These are phyloP conservation scores for Oscheius sp. DNA, from an alignment of 2,888 invertebrate species.

Conservation along the genomic window DNA sequence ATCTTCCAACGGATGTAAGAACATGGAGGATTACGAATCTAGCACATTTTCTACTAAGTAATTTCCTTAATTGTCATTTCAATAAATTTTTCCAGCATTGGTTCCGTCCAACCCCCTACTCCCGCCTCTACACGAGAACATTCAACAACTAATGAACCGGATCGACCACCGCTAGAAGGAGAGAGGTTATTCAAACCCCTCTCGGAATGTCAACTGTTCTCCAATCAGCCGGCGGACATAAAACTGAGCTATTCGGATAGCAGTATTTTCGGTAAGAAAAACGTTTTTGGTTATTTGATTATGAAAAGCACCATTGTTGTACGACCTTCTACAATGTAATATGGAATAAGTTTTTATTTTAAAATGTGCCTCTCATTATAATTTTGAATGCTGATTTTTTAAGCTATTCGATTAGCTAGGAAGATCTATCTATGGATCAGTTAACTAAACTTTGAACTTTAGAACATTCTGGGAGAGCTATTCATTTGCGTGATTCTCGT, in stretches of 20 bases:
- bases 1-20: background rate
- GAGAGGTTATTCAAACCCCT: slow-evolving; percentile 35
- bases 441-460: background rate
- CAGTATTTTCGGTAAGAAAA: slow-evolving; percentile 43
- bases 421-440: background rate
- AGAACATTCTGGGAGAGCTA: slow-evolving; percentile 37
- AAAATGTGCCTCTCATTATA: too few species aligned
- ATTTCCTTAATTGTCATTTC: background rate
- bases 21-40: slow-evolving; percentile 1
- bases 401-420: background rate
- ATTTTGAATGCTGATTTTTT: too few species aligned
- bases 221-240: slow-evolving; percentile 31
- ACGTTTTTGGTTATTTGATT: too few species aligned
- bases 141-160: slow-evolving; percentile 33
- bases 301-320: too few species aligned
- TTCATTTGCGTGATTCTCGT: slow-evolving; percentile 2
- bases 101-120: slow-evolving; percentile 54
- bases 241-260: slow-evolving; percentile 55
- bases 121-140: slow-evolving; percentile 48
- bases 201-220: slow-evolving; percentile 30
- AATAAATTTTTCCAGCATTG: slow-evolving; percentile 36
- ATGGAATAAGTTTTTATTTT: too few species aligned
- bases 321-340: too few species aligned
- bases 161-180: slow-evolving; percentile 11
- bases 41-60: background rate